These are phyloP conservation scores for Colossoma macropomum DNA, from an alignment of 2,113 vertebrate genomes.

Conservation along the genomic window DNA sequence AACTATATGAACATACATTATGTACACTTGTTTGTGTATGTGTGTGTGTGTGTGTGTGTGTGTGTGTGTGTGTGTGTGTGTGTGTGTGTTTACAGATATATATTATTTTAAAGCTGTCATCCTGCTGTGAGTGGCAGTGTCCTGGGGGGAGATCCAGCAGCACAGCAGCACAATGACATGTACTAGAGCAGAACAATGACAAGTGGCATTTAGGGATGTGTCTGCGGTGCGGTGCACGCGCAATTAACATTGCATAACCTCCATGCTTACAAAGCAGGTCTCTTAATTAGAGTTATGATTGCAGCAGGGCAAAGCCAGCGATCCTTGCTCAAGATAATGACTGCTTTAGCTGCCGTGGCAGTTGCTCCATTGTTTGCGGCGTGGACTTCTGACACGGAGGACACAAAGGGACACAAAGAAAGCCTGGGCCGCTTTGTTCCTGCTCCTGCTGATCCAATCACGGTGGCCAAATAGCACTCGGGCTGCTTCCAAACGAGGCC, in stretches of 20 bases:
- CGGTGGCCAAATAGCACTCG: slow-evolving; percentile 71
- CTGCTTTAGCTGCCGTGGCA: slow-evolving; percentile 59
- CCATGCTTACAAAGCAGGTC: slow-evolving; percentile 79
- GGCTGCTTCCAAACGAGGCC: slow-evolving; percentile 61
- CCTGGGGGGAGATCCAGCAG: not conserved
- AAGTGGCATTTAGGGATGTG: slow-evolving; percentile 71
- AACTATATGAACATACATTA: too few species aligned
- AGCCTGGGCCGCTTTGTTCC: slow-evolving; percentile 71
- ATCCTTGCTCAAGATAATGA: slow-evolving; percentile 74
- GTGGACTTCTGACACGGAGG: slow-evolving; percentile 74
- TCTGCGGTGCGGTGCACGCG: slow-evolving; percentile 45
- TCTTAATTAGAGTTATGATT: slow-evolving; percentile 81
- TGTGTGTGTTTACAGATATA: too few species aligned
- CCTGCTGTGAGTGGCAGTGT: slow-evolving; percentile 5
- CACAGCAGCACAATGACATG: slow-evolving; percentile 39
- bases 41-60: too few species aligned
- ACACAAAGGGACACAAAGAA: slow-evolving; percentile 75
- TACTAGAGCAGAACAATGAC: slow-evolving; percentile 57
- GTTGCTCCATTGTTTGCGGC: slow-evolving; percentile 68
- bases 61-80: too few species aligned
- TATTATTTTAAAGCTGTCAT: not conserved
- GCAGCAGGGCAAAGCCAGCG: slow-evolving; percentile 68
- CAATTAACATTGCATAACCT: slow-evolving; percentile 77
- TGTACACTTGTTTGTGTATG: too few species aligned
- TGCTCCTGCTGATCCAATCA: slow-evolving; percentile 71